phyloP scores from a whole-genome alignment of 2,113 vertebrate genomes.

The Benitochromis conjunctus region DNA sequence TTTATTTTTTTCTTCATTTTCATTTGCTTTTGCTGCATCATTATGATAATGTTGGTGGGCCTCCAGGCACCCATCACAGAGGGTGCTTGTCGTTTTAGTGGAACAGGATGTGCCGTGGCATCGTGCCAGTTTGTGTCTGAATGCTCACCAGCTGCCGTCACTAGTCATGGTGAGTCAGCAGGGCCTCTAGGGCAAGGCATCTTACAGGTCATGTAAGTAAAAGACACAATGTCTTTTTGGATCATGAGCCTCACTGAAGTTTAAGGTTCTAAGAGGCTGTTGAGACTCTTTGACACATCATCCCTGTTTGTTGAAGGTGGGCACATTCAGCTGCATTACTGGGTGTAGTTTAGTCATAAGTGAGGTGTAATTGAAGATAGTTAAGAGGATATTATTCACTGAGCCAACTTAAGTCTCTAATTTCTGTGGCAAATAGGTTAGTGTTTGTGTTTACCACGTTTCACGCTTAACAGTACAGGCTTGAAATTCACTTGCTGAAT shows the following conservation, averaged over 20 bases:
- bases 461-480: background rate
- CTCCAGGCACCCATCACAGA: background rate
- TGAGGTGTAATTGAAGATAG: background rate
- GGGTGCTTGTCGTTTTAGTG: background rate
- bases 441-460: background rate
- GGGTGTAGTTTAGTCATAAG: background rate
- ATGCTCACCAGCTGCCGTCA: background rate
- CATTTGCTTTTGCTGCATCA: slow-evolving; percentile 16
- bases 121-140: background rate
- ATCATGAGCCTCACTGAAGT: background rate
- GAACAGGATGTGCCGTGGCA: background rate
- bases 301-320: background rate
- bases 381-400: background rate
- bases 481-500: background rate
- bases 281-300: background rate
- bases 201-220: background rate
- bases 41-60: background rate
- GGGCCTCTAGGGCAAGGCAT: background rate
- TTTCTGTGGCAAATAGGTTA: background rate
- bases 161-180: background rate
- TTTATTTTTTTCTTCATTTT: background rate
- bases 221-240: background rate
- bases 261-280: background rate
- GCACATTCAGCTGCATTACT: background rate
- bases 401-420: background rate